Percentiles rank a stretch among this genome's conserved stretches.
phyloP scores from a whole-genome alignment of 2,888 invertebrate genomes.

The Iphiclides podalirius region DNA sequence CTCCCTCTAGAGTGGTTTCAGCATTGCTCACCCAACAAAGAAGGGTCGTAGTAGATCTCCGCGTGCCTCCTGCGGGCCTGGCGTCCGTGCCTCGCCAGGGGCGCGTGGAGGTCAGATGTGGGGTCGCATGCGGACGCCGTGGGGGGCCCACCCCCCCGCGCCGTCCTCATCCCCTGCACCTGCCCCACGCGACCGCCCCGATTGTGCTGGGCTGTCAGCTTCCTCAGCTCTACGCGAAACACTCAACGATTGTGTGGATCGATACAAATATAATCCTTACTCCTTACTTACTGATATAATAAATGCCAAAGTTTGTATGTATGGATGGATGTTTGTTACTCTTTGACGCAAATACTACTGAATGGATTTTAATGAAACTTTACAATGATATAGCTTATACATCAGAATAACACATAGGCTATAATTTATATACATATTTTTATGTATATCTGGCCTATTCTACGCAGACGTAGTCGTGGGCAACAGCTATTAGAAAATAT shows the following conservation, averaged over 20 bases:
- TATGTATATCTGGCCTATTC: too few species aligned
- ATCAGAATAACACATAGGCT: too few species aligned
- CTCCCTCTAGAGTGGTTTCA: too few species aligned
- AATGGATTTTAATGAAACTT: too few species aligned
- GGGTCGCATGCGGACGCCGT: conserved; percentile 69
- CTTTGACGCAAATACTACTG: too few species aligned
- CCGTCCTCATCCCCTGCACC: conserved; percentile 40
- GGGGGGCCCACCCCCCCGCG: conserved; percentile 45
- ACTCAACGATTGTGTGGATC: not conserved
- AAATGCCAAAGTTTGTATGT: too few species aligned
- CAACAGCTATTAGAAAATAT: too few species aligned
- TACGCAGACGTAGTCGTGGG: too few species aligned
- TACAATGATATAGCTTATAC: too few species aligned
- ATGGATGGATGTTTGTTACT: too few species aligned
- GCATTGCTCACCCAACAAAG: conserved; percentile 51
- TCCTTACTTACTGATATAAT: too few species aligned
- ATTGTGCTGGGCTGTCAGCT: conserved; percentile 46
- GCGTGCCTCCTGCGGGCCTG: conserved; percentile 82
- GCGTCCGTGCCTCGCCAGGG: conserved; percentile 82
- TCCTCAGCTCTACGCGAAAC: conserved; percentile 54
- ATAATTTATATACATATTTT: too few species aligned
- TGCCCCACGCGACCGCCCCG: conserved; percentile 45
- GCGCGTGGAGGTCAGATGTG: conserved; percentile 82
- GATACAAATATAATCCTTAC: not conserved
- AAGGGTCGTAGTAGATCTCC: conserved; percentile 60